These are phyloP conservation scores for Pandion haliaetus DNA, from an alignment of 2,113 vertebrate species.

Conservation along the genomic window DNA sequence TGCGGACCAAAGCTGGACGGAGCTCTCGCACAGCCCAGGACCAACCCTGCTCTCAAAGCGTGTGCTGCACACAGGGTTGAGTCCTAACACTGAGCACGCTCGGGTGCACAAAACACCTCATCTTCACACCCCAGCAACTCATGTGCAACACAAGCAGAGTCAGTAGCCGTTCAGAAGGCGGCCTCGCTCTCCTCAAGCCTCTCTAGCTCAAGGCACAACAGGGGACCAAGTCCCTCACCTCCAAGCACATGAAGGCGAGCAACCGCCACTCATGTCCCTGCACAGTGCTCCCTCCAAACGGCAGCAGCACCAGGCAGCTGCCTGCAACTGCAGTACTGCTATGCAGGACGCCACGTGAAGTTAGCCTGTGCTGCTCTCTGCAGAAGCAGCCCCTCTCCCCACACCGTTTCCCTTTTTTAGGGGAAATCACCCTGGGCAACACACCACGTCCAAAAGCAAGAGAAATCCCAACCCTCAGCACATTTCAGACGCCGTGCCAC, in stretches of 20 bases:
- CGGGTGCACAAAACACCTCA: accelerated
- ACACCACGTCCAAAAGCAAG: neutral
- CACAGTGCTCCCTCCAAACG: accelerated
- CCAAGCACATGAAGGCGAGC: accelerated
- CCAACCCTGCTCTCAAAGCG: accelerated
- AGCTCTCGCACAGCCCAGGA: neutral
- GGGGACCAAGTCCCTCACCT: neutral
- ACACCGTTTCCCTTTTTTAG: accelerated
- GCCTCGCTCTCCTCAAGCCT: neutral
- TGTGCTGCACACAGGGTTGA: accelerated
- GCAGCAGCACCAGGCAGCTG: neutral
- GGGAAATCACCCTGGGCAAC: neutral
- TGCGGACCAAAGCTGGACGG: accelerated
- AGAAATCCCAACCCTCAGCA: neutral
- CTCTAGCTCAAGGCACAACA: neutral
- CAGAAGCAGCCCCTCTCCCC: neutral
- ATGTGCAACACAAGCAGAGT: accelerated
- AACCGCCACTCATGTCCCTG: accelerated
- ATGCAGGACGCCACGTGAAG: accelerated
- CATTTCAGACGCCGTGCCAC: accelerated
- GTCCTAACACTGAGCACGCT: neutral
- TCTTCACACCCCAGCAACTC: neutral
- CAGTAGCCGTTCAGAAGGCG: accelerated
- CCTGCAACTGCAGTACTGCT: too few species aligned
- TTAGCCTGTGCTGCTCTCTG: neutral